phyloP scores from a whole-genome alignment of 2,888 invertebrate genomes.

The Dynastes tityus region DNA sequence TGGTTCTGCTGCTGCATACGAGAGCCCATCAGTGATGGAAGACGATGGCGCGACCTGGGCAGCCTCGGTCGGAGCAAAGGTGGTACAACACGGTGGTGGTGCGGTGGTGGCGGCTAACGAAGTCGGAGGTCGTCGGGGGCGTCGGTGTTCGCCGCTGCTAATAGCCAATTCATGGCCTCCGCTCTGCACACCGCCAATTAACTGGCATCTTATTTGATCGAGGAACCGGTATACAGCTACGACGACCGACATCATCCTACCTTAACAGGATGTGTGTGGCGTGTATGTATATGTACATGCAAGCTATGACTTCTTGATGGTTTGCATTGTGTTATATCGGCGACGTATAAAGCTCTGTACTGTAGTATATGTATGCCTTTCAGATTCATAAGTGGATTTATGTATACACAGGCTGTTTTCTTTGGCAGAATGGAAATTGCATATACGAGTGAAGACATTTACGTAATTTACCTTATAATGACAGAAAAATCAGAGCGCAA shows the following conservation, averaged over 20 bases:
- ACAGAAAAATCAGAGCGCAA: too few species aligned
- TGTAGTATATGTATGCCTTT: too few species aligned
- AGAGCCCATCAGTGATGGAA: slow-evolving; percentile 13
- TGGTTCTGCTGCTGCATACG: slow-evolving; percentile 26
- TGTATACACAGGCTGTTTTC: too few species aligned
- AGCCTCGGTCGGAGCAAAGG: slow-evolving; percentile 51
- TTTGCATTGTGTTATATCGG: background rate
- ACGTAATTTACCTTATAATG: too few species aligned
- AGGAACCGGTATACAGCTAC: background rate
- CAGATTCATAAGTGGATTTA: too few species aligned
- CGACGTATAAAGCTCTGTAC: too few species aligned
- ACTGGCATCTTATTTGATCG: slow-evolving; percentile 66
- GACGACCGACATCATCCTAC: background rate
- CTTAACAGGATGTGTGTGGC: background rate
- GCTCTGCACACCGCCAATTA: slow-evolving; percentile 68
- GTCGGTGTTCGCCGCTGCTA: slow-evolving; percentile 71
- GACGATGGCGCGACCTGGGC: slow-evolving; percentile 32
- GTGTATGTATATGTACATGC: background rate
- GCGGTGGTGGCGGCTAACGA: slow-evolving; percentile 62
- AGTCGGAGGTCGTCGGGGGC: slow-evolving; percentile 68
- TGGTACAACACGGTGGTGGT: slow-evolving; percentile 51
- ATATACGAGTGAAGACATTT: too few species aligned
- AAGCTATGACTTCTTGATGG: background rate
- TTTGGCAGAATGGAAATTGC: too few species aligned
- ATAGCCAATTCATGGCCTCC: slow-evolving; percentile 72